Evolutionary conservation across 2,797 vertebrate species (phyloP).

Genomic region (Melopsittacus undulatus): DNA sequence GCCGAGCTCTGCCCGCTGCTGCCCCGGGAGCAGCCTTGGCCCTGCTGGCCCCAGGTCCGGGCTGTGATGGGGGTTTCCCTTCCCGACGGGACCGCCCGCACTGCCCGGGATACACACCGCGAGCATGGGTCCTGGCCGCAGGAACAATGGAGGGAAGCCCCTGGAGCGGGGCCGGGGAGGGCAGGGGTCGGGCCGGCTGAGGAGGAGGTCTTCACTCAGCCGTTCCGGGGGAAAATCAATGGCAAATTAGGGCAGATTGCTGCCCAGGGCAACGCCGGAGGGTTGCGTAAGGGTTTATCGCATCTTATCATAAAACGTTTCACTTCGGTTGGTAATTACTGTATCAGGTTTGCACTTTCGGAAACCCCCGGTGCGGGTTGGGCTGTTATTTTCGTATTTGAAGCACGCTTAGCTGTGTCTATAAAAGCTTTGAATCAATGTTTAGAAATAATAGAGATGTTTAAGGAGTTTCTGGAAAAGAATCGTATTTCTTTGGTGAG

Average conservation of each 20-base stretch:
- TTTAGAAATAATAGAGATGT: neutral
- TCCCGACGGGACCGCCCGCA: neutral
- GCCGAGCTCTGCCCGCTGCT: neutral
- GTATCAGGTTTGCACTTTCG: neutral
- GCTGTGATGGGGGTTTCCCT: neutral
- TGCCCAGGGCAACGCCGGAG: neutral
- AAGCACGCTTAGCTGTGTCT: neutral
- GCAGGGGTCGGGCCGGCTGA: neutral
- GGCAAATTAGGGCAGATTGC: neutral
- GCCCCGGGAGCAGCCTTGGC: neutral
- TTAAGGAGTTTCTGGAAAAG: neutral
- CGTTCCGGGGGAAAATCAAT: neutral
- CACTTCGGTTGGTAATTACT: neutral
- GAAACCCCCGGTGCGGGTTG: neutral
- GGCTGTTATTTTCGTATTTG: neutral
- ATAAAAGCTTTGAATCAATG: neutral
- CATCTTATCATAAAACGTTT: neutral
- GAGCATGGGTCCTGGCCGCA: neutral
- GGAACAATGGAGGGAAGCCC: neutral
- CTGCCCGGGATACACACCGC: accelerated
- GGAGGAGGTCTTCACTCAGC: accelerated
- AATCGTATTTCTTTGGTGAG: neutral
- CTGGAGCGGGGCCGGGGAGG: neutral
- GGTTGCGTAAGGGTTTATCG: neutral
- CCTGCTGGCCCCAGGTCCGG: neutral